Base-by-base conservation (phyloP, 2,113 vertebrate genomes). In the Silurus glanis region DNA sequence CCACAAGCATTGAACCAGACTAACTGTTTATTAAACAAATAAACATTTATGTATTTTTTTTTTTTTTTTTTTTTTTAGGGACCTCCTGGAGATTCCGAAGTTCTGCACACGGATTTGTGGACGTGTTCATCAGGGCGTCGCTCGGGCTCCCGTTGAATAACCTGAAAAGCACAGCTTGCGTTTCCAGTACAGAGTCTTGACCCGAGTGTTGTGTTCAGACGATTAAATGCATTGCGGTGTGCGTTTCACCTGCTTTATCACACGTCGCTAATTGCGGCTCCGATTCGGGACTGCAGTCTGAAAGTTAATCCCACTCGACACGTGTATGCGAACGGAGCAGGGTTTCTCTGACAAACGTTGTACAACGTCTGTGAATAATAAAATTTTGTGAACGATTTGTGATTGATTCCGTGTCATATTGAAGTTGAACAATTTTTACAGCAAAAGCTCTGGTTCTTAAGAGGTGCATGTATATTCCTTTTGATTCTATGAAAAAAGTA, bases 201-300 rank as follows among this genome's bases (percentile, higher is more conserved):
- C 51, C 72, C 74, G 51, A 37, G 23, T 83, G 85, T 56, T 86
- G 79, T 75, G 67, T 88, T 82, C 83, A 84, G 88, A 83, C 90
- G 88, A 74, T 92, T 92, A 89, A 92, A 86, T 86, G 86, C 80
- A 88, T 37, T 37, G 91, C 89, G 91, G 89, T 90, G 37, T 81
- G 5, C 56, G 91, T 94, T 93, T 91, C 93, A 89, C 23, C 87
- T 80, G 86, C 89, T 83, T 83, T 51, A 79, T 88, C 91, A 89
- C 90, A 37, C 25, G 83, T 87, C 81, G 51, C 66, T 87, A 85
- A 67, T 62, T 16, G 81, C 92, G 91, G 90, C 92, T 82, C n/a
- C 86, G 51, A 13, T 92, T 90, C 91, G 91, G 16, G 72, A 71
- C 79, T 19, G 37, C 59, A 58, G 47, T 59, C 17, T 28, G 92